Percentiles rank a stretch among this genome's conserved stretches.
Conservation (phyloP, 1,140 invertebrate species). For the Zaprionus inermis region DNA sequence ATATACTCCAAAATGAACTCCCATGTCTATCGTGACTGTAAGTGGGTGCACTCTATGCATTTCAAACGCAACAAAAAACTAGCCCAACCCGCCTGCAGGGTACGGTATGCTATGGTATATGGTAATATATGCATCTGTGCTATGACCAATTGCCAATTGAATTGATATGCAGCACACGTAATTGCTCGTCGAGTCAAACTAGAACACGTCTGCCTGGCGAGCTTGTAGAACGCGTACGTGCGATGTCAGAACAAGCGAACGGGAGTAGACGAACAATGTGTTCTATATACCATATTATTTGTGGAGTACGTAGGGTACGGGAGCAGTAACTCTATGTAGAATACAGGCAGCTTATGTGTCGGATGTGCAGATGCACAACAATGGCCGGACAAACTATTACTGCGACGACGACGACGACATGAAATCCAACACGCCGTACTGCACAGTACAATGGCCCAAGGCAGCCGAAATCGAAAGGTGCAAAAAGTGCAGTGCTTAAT, state of each 20-base stretch:
- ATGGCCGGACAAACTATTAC: slow-evolving; percentile 37
- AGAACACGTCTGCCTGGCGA: slow-evolving; percentile 66
- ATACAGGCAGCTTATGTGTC: slow-evolving; percentile 15
- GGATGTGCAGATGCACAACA: slow-evolving; percentile 60
- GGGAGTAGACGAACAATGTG: slow-evolving; percentile 37
- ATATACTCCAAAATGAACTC: background rate
- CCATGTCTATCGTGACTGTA: background rate
- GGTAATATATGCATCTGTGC: slow-evolving; percentile 48
- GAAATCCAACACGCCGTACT: slow-evolving; percentile 16
- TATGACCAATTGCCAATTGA: slow-evolving; percentile 37
- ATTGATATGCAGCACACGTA: slow-evolving; percentile 66
- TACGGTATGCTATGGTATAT: slow-evolving; percentile 39
- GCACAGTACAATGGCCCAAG: slow-evolving; percentile 17
- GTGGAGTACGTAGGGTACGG: slow-evolving; percentile 2
- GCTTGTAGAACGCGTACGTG: slow-evolving; percentile 60
- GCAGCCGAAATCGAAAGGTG: slow-evolving; percentile 48
- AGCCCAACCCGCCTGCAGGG: slow-evolving; percentile 18
- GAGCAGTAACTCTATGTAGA: slow-evolving; percentile 3
- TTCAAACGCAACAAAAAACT: slow-evolving; percentile 1
- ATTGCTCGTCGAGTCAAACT: slow-evolving; percentile 64
- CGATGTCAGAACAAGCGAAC: slow-evolving; percentile 51
- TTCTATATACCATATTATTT: slow-evolving; percentile 58
- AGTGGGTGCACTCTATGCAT: background rate
- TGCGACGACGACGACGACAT: slow-evolving; percentile 17
- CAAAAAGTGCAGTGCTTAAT: slow-evolving; percentile 58